phyloP scores from a whole-genome alignment of 2,888 invertebrate genomes.

The Loripinus fragilis region DNA sequence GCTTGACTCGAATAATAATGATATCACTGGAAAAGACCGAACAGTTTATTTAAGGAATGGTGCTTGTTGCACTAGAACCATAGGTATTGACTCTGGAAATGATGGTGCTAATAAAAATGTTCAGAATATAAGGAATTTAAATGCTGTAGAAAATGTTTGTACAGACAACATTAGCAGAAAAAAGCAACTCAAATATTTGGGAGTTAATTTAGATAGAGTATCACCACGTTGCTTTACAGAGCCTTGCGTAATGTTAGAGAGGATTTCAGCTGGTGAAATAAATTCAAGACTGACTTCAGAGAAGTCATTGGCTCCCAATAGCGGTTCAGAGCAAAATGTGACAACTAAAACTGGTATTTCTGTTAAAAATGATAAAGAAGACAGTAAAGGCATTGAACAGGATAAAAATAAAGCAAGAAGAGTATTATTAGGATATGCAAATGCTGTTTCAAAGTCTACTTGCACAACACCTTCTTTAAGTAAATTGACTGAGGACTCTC shows the following conservation, averaged over 20 bases:
- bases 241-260: background rate
- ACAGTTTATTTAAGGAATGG: too few species aligned
- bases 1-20: background rate
- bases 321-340: too few species aligned
- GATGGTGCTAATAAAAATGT: too few species aligned
- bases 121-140: too few species aligned
- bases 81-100: too few species aligned
- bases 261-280: background rate
- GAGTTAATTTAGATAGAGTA: background rate
- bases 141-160: too few species aligned
- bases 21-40: too few species aligned
- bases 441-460: background rate
- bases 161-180: too few species aligned
- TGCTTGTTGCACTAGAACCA: too few species aligned
- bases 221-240: background rate
- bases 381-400: background rate
- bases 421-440: background rate
- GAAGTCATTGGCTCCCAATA: background rate
- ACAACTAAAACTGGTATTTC: too few species aligned
- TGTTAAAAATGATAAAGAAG: too few species aligned
- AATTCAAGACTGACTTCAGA: background rate
- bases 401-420: background rate
- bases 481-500: background rate
- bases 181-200: background rate
- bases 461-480: slow-evolving; percentile 11